Evolutionary conservation across 1,140 invertebrate species (phyloP), one percentile per base, ranked within the genome.

Genomic region (Arctopsyche grandis): DNA sequence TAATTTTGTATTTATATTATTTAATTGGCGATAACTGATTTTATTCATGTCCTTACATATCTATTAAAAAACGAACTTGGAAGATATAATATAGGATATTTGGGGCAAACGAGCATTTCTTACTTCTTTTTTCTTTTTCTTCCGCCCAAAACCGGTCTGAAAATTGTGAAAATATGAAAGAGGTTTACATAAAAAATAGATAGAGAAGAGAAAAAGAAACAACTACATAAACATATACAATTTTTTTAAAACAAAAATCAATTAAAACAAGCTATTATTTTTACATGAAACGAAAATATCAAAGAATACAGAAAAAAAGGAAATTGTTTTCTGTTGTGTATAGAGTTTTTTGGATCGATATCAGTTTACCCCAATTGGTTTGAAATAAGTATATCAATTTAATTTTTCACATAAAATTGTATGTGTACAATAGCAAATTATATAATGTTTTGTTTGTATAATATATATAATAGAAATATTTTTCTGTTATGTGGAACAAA

Each of bases 81-180:
- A 79, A 76, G 77, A 80, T 56, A 80, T 71, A 77, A 80, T 81
- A 82, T 79, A 81, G 79, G 77, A 81, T 82, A 79, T 81, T 80
- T 80, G 80, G 80, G 81, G 79, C 79, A 83, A 82, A 82, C 81
- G 78, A 88, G 86, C 88, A 90, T 87, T 87, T 94, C 94, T 96
- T 96, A 96, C 94, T 95, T 95, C 94, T 95, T 95, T 95, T 94
- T 96, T 95, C 93, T 95, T 95, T 95, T 95, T 95, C 94, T 94
- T 95, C 92, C 94, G 93, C 93, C 94, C 94, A 93, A 93, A 94
- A 93, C 92, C 92, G 91, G 91, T 92, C 93, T 94, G 93, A 88
- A 93, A 93, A 92, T 85, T 85, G 88, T 87, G 85, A 87, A 88
- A 89, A 82, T 82, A 82, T 79, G 58, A 82, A 82, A 82, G 79